Evolutionary conservation across 2,113 vertebrate species (phyloP).

Genomic region (Sinocyclocheilus anshuiensis): DNA sequence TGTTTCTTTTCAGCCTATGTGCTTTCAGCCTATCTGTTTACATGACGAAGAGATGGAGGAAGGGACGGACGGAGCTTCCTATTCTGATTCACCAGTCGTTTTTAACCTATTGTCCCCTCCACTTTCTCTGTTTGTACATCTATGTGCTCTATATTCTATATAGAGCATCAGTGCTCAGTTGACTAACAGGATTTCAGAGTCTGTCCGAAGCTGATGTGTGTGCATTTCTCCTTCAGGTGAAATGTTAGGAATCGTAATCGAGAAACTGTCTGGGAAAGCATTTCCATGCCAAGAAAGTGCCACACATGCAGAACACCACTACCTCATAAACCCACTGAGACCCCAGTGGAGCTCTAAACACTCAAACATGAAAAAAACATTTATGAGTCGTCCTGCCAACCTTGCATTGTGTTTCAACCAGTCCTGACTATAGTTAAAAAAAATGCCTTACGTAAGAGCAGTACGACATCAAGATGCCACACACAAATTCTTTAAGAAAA

Average conservation of each 20-base stretch:
- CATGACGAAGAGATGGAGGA: background rate
- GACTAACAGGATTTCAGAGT: slow-evolving; percentile 42
- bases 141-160: background rate
- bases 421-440: slow-evolving; percentile 18
- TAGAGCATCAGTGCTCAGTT: background rate
- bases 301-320: slow-evolving; percentile 48
- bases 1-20: background rate
- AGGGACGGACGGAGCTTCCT: background rate
- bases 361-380: background rate
- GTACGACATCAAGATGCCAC: background rate
- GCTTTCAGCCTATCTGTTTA: background rate
- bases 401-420: slow-evolving; percentile 34
- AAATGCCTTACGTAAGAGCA: slow-evolving; percentile 7
- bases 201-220: slow-evolving; percentile 47
- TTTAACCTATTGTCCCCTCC: slow-evolving; percentile 23
- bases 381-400: slow-evolving; percentile 5
- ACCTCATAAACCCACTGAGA: slow-evolving; percentile 41
- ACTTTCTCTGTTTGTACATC: background rate
- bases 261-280: slow-evolving; percentile 49
- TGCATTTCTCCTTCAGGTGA: slow-evolving; percentile 42
- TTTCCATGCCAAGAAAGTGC: slow-evolving; percentile 47
- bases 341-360: slow-evolving; percentile 25
- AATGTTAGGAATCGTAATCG: slow-evolving; percentile 39
- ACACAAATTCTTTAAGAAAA: slow-evolving; percentile 3
- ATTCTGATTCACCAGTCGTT: background rate